Evolutionary conservation across 1,140 invertebrate genomes (phyloP), one percentile per base, ranked within the genome.

Genomic region (Rhynchophorus ferrugineus): DNA sequence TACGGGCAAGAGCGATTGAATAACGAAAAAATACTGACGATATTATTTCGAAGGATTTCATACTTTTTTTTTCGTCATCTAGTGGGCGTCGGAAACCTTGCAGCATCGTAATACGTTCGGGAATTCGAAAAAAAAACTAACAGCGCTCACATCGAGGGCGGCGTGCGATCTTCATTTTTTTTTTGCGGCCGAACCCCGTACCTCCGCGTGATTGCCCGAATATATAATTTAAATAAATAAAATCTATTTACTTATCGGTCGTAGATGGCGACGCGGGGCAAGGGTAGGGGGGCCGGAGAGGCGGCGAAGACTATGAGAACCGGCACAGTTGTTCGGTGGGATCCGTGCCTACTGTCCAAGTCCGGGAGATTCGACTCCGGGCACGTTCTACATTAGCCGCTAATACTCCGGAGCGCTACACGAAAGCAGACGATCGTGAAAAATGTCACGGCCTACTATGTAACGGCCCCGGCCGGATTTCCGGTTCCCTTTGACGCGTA

Each of bases 401-500:
- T 29, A 29, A 29, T 29, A 11, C 24, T 11, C 24, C 24, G 24
- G 24, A 29, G 24, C 24, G 24, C 24, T 29, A 11, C 5, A 29
- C 5, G 24, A 29, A 38, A 38, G 13, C 18, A 14, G 7, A 14
- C 37, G 17, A 14, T 6, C 5, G 5, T 13, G 37, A 7, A n/a
- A n/a, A 38, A 19, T 38, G 37, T 38, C n/a, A 29, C 24, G 24
- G n/a, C 37, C 37, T 38, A 38, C 37, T 5, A 19, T 29, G 24
- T 11, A 5, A 29, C 5, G 5, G 13, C 5, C 37, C n/a, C 5
- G 17, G 37, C 37, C n/a, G 17, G 37, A 14, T n/a, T n/a, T n/a
- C n/a, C n/a, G n/a, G n/a, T n/a, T n/a, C n/a, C n/a, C n/a, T n/a
- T n/a, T n/a, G n/a, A n/a, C n/a, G n/a, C n/a, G n/a, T n/a, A n/a